Evolutionary conservation across 2,113 vertebrate genomes (phyloP).

Genomic region (Hydrolagus affinis): DNA sequence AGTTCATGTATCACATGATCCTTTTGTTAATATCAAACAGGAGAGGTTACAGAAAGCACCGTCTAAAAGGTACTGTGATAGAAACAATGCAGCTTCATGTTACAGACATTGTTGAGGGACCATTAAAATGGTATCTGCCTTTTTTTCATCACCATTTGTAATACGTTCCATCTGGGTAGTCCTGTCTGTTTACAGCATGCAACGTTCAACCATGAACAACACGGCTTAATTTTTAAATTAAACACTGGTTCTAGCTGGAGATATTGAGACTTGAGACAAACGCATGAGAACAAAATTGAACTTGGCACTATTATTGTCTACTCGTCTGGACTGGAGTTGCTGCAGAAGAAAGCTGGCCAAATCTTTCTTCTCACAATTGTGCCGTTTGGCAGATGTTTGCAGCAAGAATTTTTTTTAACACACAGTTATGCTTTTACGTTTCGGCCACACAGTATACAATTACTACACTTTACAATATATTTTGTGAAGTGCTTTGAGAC

Average conservation of each 20-base stretch:
- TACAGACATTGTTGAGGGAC: not conserved
- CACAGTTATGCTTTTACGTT: not conserved
- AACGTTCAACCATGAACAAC: not conserved
- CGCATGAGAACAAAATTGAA: slow-evolving; percentile 1
- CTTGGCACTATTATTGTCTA: not conserved
- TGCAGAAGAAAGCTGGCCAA: not conserved
- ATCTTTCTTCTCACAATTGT: not conserved
- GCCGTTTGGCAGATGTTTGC: slow-evolving; percentile 1
- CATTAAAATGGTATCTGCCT: not conserved
- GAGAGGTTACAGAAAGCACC: not conserved
- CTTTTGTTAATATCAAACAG: not conserved
- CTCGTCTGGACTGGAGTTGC: not conserved
- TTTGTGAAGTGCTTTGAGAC: no score
- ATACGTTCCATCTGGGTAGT: not conserved
- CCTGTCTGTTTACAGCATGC: not conserved
- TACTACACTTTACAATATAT: no score
- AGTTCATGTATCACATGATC: not conserved
- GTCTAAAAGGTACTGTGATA: not conserved
- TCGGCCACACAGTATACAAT: no score
- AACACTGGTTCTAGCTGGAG: not conserved
- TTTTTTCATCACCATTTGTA: not conserved
- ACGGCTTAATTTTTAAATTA: not conserved
- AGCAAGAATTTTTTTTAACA: not conserved
- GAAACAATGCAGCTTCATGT: not conserved
- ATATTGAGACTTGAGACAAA: not conserved